A percentile compares a stretch with the other conserved stretches of the same genome.
Conservation (phyloP, 2,888 invertebrate genomes). For the Smittia sp. region DNA sequence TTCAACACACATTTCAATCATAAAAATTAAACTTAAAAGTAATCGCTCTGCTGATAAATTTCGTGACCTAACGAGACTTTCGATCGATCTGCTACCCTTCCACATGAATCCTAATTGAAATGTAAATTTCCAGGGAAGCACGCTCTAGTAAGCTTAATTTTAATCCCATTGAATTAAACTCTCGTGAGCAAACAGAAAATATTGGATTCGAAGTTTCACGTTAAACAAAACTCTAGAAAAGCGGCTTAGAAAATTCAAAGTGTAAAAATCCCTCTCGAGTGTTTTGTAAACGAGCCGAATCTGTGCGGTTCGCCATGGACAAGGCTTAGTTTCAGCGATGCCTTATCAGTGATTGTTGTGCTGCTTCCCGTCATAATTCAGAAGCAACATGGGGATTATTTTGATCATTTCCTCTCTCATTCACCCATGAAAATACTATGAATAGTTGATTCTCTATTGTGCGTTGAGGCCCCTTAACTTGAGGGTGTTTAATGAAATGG, state of each 20-base stretch:
- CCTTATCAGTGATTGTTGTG: not conserved
- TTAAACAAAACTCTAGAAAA: not conserved
- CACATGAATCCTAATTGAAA: not conserved
- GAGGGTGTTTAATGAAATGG: slow-evolving; percentile 37
- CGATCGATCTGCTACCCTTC: not conserved
- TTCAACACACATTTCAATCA: slow-evolving; percentile 55
- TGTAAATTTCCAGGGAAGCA: not conserved
- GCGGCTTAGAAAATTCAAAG: not conserved
- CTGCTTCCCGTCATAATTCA: slow-evolving; percentile 40
- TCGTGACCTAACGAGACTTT: not conserved
- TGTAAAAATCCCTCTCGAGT: slow-evolving; percentile 8
- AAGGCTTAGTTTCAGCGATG: not conserved
- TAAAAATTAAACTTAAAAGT: slow-evolving; percentile 45
- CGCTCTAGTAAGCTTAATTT: not conserved
- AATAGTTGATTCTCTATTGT: not conserved
- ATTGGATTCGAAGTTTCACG: not conserved
- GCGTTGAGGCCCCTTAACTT: not conserved
- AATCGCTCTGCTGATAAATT: not conserved
- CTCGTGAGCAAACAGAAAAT: not conserved
- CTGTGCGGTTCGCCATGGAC: not conserved
- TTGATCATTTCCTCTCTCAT: slow-evolving; percentile 28
- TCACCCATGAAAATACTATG: not conserved
- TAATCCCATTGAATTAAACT: slow-evolving; percentile 7
- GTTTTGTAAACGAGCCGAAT: not conserved
- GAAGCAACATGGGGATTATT: slow-evolving; percentile 42